phyloP scores from a whole-genome alignment of 2,113 vertebrate species.

The Eublepharis macularius region DNA sequence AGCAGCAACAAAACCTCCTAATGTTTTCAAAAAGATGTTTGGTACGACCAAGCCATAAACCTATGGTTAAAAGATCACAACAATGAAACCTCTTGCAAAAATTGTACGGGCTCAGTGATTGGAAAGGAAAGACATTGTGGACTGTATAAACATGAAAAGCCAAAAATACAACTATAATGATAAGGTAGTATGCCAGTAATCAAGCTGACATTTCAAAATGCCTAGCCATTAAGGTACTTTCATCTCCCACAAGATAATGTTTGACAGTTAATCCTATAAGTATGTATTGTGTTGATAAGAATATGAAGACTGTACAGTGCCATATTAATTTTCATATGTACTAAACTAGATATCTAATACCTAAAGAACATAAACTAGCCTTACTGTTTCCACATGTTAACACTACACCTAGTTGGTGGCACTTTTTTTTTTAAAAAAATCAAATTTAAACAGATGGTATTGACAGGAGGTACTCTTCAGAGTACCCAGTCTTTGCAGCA shows the following conservation, averaged over 20 bases:
- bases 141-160: neutral
- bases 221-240: neutral
- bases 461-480: constrained; percentile 46
- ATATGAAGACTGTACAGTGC: neutral
- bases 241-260: constrained; percentile 13
- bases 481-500: constrained; percentile 33
- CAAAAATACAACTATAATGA: neutral
- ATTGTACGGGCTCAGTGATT: neutral
- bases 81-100: neutral
- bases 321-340: neutral
- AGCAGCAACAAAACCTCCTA: no score
- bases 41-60: neutral
- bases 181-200: neutral
- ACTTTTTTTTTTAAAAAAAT: constrained; percentile 3
- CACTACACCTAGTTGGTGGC: constrained; percentile 12
- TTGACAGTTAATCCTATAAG: constrained; percentile 12
- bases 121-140: neutral
- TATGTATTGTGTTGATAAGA: constrained; percentile 37
- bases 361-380: constrained; percentile 30
- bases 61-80: neutral
- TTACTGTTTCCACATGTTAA: constrained; percentile 29
- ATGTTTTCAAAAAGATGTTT: neutral
- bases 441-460: constrained; percentile 51
- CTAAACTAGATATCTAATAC: neutral
- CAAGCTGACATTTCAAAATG: neutral